Evolutionary conservation across 2,888 invertebrate genomes (phyloP), one percentile per base, ranked within the genome.

Genomic region (Stramonita haemastoma): DNA sequence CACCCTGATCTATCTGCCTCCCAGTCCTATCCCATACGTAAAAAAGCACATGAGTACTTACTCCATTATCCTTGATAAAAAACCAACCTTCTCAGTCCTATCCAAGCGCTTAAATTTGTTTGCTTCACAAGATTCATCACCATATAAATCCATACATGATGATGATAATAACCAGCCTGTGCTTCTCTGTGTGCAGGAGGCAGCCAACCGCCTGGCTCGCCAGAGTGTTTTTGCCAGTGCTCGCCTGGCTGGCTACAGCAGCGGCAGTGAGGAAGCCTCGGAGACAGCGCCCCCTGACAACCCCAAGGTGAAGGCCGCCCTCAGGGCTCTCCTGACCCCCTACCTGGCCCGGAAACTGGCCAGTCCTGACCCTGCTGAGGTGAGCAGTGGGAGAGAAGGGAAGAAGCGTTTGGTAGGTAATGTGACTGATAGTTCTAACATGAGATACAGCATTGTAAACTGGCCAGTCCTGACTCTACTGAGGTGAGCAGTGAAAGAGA

Each of bases 151-250:
- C 46, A 46, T 46, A 46, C 46, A 46, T 8, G 46, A 46, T 46
- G 46, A 46, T 8, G 46, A 46, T 8, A 46, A 8, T 46, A 46
- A 5, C 46, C 46, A 46, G 46, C 46, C 46, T 46, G 46, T 46
- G 46, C 46, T 46, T 46, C 46, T 46, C 46, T 73, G 73, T 32
- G 17, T 26, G n/a, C 93, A 99, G 97, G 98, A 99, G 96, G 97
- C 98, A 46, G 97, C 98, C n/a, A 99, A 99, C 95, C 97, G 97
- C 93, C 96, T 99, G 93, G 99, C 99, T 0, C 98, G 98, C 95
- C 97, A 98, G 95, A 98, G 98, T 87, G 97, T 99, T 8, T 96
- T 97, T 87, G 99, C 99, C 0, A 97, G 98, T 94, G 98, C 98
- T 0, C 97, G 98, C 86, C 96, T 99, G 90, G 98, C 97, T 34